Percentiles rank a stretch among this genome's conserved stretches.
Evolutionary conservation across 2,797 vertebrate genomes (phyloP).

Genomic region (Pyrocephalus nanus): DNA sequence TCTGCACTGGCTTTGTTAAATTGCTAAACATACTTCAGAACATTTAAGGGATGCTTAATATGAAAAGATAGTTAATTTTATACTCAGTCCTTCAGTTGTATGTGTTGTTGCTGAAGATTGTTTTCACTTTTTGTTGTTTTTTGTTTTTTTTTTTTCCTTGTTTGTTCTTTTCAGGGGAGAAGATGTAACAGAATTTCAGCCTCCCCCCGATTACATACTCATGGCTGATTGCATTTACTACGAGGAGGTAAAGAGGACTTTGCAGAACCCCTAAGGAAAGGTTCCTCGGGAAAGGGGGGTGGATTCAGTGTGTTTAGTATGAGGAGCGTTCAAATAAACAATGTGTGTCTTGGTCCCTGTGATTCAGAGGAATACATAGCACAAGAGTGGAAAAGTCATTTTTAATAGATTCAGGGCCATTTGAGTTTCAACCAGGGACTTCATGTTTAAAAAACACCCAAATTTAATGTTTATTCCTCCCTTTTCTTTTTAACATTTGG

Average conservation of each 20-base stretch:
- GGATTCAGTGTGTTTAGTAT: neutral
- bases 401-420: neutral
- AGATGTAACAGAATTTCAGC: slow-evolving; percentile 82
- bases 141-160: neutral
- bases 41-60: accelerated
- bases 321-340: neutral
- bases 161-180: slow-evolving; percentile 82
- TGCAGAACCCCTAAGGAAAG: accelerated
- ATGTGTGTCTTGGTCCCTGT: accelerated
- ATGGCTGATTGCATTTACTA: slow-evolving; percentile 99
- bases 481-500: accelerated
- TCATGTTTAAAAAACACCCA: neutral
- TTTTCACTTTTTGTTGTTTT: neutral
- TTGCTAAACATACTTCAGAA: neutral
- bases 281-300: neutral
- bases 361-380: accelerated
- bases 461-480: accelerated
- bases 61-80: accelerated
- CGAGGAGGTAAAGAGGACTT: slow-evolving; percentile 84
- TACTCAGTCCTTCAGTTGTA: accelerated
- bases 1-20: neutral
- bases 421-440: neutral
- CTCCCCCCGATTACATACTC: slow-evolving; percentile 87
- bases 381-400: neutral
- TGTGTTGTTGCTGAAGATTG: neutral